phyloP scores from a whole-genome alignment of 2,113 vertebrate species.

The Phalacrocorax brasilianus region DNA sequence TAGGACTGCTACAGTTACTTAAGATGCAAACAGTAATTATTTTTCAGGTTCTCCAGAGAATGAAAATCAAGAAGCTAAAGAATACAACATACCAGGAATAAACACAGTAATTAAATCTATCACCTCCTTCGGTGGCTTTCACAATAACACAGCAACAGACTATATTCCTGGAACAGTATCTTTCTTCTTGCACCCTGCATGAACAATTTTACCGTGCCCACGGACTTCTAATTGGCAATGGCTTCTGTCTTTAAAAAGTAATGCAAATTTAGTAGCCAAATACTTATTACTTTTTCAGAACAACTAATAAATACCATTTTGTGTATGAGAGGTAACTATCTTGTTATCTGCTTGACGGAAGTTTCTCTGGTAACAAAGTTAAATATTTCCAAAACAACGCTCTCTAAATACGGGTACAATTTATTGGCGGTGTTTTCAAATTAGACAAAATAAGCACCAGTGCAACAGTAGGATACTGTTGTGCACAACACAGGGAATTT shows the following conservation, averaged over 20 bases:
- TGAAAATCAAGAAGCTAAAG: background rate
- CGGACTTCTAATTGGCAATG: background rate
- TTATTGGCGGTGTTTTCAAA: slow-evolving; percentile 43
- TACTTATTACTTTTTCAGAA: slow-evolving; percentile 8
- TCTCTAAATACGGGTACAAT: slow-evolving; percentile 9
- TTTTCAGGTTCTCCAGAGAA: background rate
- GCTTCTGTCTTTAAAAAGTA: slow-evolving; percentile 25
- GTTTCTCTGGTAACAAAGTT: slow-evolving; percentile 66
- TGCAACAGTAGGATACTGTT: background rate
- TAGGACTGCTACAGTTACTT: background rate
- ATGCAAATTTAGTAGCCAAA: slow-evolving; percentile 37
- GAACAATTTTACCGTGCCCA: background rate
- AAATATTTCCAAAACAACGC: slow-evolving; percentile 63
- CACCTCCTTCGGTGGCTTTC: background rate
- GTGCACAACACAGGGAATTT: background rate
- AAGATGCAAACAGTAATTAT: background rate
- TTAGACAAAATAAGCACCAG: slow-evolving; percentile 28
- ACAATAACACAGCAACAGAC: slow-evolving; percentile 17
- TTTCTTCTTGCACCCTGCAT: background rate
- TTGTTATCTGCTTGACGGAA: background rate
- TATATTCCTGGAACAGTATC: background rate
- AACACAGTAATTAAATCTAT: slow-evolving; percentile 30
- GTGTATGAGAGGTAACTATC: slow-evolving; percentile 7
- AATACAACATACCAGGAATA: background rate
- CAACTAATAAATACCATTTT: background rate